phyloP scores from a whole-genome alignment of 2,888 invertebrate genomes.

The Caenorhabditis sp. region DNA sequence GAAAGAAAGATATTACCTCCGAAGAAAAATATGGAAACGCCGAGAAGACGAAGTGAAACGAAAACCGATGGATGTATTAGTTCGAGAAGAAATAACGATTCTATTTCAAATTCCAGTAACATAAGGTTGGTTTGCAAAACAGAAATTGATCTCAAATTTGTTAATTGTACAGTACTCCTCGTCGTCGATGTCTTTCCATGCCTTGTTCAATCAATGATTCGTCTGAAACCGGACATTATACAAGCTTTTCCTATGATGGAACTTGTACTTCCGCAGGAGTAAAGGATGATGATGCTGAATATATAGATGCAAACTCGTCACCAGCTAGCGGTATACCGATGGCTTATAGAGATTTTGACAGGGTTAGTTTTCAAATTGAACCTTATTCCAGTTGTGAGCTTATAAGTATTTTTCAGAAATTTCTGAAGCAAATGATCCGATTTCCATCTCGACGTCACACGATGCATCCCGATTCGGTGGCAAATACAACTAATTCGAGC shows the following conservation, averaged over 20 bases:
- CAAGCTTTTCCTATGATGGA: constrained; percentile 4
- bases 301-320: constrained; percentile 2
- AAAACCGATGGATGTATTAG: constrained; percentile 17
- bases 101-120: not conserved
- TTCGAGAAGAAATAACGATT: constrained; percentile 6
- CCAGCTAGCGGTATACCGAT: constrained; percentile 39
- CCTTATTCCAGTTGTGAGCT: no score
- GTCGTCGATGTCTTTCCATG: constrained; percentile 39
- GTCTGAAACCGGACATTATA: not conserved
- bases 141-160: no score
- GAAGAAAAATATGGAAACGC: constrained; percentile 4
- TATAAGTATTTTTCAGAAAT: constrained; percentile 18
- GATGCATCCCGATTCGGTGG: constrained; percentile 19
- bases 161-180: not conserved
- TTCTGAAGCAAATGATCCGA: constrained; percentile 35
- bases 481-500: not conserved
- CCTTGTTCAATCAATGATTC: constrained; percentile 28
- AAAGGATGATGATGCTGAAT: constrained; percentile 4
- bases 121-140: no score
- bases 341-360: constrained; percentile 38
- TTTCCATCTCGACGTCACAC: constrained; percentile 41
- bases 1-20: constrained; percentile 44
- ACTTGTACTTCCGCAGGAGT: not conserved
- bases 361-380: constrained; percentile 7
- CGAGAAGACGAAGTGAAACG: constrained; percentile 27